Evolutionary conservation across 2,797 vertebrate species (phyloP).

Genomic region (Miichthys miiuy): DNA sequence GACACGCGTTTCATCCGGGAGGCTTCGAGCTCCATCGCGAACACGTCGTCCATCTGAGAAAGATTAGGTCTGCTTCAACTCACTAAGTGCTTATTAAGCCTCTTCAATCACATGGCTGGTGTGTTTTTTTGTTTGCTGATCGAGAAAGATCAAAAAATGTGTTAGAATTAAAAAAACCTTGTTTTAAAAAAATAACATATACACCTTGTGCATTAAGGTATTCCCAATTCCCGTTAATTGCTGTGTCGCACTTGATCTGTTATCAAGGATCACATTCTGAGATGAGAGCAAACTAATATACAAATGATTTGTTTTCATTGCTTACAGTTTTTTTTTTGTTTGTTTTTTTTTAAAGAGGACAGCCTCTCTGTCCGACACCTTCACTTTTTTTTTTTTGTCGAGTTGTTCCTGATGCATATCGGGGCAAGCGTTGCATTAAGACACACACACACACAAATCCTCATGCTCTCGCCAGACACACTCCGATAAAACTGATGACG

Average conservation of each 20-base stretch:
- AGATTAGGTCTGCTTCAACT: constrained; percentile 44
- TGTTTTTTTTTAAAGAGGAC: background rate
- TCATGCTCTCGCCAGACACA: constrained; percentile 25
- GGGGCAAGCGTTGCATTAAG: constrained; percentile 19
- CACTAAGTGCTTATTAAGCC: constrained; percentile 53
- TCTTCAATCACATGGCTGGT: constrained; percentile 55
- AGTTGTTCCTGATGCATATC: constrained; percentile 37
- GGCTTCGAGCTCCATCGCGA: constrained; percentile 32
- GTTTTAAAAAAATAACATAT: constrained; percentile 52
- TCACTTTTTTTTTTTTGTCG: background rate
- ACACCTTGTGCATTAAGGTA: constrained; percentile 64
- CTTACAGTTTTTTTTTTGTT: constrained; percentile 38
- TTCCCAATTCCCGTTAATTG: constrained; percentile 54
- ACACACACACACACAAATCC: constrained; percentile 23
- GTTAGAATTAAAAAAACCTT: constrained; percentile 32
- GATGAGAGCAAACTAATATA: constrained; percentile 51
- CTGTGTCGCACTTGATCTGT: constrained; percentile 39
- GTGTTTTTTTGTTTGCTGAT: constrained; percentile 44
- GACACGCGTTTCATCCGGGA: constrained; percentile 13
- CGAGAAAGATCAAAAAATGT: constrained; percentile 39
- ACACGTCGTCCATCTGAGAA: constrained; percentile 39
- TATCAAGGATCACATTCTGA: constrained; percentile 55
- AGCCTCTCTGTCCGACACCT: constrained; percentile 2
- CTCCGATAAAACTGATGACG: constrained; percentile 27
- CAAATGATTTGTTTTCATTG: constrained; percentile 49